Conservation (phyloP, 1,140 invertebrate species). For the Drosophila repletoides region DNA sequence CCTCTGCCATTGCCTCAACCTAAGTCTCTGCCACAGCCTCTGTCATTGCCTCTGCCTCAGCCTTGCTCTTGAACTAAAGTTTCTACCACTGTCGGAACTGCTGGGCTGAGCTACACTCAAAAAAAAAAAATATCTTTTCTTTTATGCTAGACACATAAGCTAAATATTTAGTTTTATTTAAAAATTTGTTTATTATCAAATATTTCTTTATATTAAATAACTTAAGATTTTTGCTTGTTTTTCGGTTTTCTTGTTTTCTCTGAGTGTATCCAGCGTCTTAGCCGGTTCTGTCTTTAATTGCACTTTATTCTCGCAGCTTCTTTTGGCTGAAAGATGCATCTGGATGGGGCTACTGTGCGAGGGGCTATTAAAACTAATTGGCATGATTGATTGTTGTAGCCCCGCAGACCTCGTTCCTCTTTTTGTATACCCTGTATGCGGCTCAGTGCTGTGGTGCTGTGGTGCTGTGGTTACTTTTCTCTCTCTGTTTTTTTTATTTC, state of each 20-base stretch:
- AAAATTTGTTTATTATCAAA: too few relatives aligned
- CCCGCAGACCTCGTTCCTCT: too few relatives aligned
- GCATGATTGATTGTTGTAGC: constrained; percentile 59
- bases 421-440: too few relatives aligned
- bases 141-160: too few relatives aligned
- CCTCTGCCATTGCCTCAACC: not conserved
- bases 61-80: not conserved
- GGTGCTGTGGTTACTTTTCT: constrained; percentile 34
- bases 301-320: constrained; percentile 19
- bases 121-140: too few relatives aligned
- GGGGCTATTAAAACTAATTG: constrained; percentile 59
- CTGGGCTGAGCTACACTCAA: not conserved
- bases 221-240: too few relatives aligned
- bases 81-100: constrained; percentile 4
- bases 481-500: too few relatives aligned
- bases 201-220: too few relatives aligned
- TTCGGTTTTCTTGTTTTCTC: too few relatives aligned
- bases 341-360: constrained; percentile 43
- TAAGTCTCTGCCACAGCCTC: not conserved
- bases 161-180: too few relatives aligned
- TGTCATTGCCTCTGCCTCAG: not conserved
- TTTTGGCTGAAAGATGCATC: constrained; percentile 22
- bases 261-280: not conserved
- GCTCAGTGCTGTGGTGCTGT: not conserved
- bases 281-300: constrained; percentile 37